Base-by-base conservation (phyloP, 2,113 vertebrate species). In the Ceuthmochares aereus region DNA sequence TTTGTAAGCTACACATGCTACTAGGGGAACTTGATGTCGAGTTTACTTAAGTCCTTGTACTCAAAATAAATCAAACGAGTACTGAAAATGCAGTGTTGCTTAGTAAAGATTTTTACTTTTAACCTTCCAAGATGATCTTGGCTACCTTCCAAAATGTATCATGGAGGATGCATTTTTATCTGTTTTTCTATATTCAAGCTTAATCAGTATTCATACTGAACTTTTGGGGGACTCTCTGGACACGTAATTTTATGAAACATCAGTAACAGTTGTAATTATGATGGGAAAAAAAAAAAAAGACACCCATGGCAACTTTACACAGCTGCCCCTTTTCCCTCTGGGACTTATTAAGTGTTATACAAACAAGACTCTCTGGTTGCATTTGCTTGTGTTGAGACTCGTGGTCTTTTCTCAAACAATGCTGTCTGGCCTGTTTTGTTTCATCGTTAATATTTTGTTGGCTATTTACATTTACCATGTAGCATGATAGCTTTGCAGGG, bases 281-380 rank as follows among this genome's bases (percentile, higher is more conserved):
- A 15, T 32, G 1, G 3, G 1, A 19, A 10, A 62, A 54, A 85
- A 81, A 83, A 66, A 45, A 34, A 22, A 43, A 29, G 36, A 67
- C 59, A 92, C 32, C 36, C 32, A 58, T 80, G 32, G 60, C 93
- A 89, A 75, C 82, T 90, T 81, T 93, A 58, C 85, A 68, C 58
- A 94, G 81, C 86, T 93, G 79, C 93, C 67, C 22, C 36, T 92
- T 89, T 95, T 96, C 97, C 96, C 97, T 95, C 25, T 94, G 97
- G 92, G 95, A 52, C 94, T 95, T 90, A 96, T 97, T 97, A 98
- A 96, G 78, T 51, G 56, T 91, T 94, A 54, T 20, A 89, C 79
- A 98, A 98, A 98, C 97, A 98, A 97, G 81, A 55, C 45, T 89
- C 76, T 73, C 84, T 97, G 34, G 51, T 96, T 93, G 63, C 77